These are phyloP conservation scores for Drosophila sp. DNA, from an alignment of 1,140 invertebrate genomes.

Conservation along the genomic window DNA sequence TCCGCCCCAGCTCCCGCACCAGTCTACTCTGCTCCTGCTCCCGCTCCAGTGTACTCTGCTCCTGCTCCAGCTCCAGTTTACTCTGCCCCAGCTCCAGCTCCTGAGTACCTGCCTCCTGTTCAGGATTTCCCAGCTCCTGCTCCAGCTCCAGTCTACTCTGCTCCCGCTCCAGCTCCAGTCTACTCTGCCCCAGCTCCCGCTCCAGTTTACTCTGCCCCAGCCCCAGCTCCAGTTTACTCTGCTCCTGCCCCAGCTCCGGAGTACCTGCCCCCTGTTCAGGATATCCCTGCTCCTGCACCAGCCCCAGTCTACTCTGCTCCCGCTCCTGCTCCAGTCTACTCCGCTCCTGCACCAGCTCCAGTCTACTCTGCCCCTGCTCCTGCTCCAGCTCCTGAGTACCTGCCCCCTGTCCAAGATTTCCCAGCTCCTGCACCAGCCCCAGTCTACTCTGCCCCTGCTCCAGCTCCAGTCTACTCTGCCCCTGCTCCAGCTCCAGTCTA, in stretches of 20 bases:
- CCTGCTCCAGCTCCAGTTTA: constrained; percentile 40
- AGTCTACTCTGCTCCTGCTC: constrained; percentile 17
- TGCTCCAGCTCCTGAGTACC: constrained; percentile 25
- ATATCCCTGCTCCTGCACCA: constrained; percentile 40
- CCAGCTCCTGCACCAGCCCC: constrained; percentile 40
- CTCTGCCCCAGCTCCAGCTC: constrained; percentile 45
- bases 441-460: constrained; percentile 21
- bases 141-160: constrained; percentile 42
- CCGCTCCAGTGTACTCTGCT: constrained; percentile 30
- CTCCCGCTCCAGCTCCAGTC: constrained; percentile 52
- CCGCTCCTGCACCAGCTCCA: constrained; percentile 42
- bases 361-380: constrained; percentile 42
- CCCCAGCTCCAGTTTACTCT: constrained; percentile 47
- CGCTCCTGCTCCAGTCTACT: constrained; percentile 36
- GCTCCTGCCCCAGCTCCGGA: constrained; percentile 40
- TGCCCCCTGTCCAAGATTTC: neutral
- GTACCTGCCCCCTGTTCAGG: constrained; percentile 24
- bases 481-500: constrained; percentile 28
- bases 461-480: constrained; percentile 28
- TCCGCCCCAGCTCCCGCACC: constrained; percentile 29
- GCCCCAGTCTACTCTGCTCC: constrained; percentile 55
- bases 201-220: constrained; percentile 28
- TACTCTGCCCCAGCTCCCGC: constrained; percentile 48
- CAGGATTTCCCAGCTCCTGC: constrained; percentile 53
- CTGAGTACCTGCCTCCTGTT: constrained; percentile 56